Percentiles rank a stretch among this genome's conserved stretches.
Evolutionary conservation across 2,888 invertebrate species (phyloP).

Genomic region (Cylloceria caligata): DNA sequence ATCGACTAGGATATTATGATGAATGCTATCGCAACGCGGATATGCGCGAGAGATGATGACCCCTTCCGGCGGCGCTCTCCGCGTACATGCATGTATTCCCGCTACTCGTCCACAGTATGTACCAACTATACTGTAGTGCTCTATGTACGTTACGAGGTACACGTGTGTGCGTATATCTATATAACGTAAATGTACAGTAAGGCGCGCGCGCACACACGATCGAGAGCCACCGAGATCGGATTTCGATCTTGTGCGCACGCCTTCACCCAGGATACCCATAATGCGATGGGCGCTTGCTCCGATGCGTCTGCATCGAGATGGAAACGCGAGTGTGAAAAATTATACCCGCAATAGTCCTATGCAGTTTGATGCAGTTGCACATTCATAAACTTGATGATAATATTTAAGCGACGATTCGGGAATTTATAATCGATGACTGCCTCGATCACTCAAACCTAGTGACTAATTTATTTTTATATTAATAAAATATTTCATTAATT

Average conservation of each 20-base stretch:
- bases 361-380: constrained; percentile 3
- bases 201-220: constrained; percentile 41
- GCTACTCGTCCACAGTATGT: constrained; percentile 30
- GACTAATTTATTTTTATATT: neutral
- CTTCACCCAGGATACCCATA: constrained; percentile 44
- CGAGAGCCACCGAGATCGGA: constrained; percentile 58
- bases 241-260: constrained; percentile 61
- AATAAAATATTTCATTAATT: too few relatives aligned
- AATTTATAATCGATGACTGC: neutral
- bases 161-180: neutral
- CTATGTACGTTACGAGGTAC: neutral
- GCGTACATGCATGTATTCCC: constrained; percentile 49
- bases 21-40: constrained; percentile 54
- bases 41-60: constrained; percentile 56
- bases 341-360: constrained; percentile 32
- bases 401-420: neutral
- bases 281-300: constrained; percentile 26
- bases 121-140: constrained; percentile 27
- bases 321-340: constrained; percentile 23
- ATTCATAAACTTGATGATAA: neutral
- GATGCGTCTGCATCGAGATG: constrained; percentile 24
- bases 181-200: constrained; percentile 2
- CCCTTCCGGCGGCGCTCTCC: constrained; percentile 56
- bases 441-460: neutral
- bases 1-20: constrained; percentile 13